Conservation (phyloP, 1,140 invertebrate genomes). For the Cydia strobilella region DNA sequence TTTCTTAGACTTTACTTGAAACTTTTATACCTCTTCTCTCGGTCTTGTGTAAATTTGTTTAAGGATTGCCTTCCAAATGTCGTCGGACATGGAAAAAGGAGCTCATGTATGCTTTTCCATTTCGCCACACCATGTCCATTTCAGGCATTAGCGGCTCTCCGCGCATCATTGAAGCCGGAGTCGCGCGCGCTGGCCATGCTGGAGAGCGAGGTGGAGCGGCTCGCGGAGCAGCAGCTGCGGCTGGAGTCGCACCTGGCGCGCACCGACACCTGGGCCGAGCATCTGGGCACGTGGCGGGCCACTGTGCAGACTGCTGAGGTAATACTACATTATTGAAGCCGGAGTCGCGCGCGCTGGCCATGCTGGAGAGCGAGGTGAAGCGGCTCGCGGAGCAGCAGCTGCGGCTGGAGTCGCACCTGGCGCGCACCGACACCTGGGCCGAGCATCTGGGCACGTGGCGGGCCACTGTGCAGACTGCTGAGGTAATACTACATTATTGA, state of each 20-base stretch:
- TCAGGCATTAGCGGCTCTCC: constrained; percentile 88
- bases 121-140: constrained; percentile 28
- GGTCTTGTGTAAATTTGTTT: no score
- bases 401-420: constrained; percentile 90
- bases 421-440: constrained; percentile 93
- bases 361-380: constrained; percentile 91
- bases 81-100: no score
- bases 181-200: constrained; percentile 88
- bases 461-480: constrained; percentile 89
- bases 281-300: constrained; percentile 92
- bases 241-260: constrained; percentile 91
- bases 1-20: no score
- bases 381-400: constrained; percentile 88
- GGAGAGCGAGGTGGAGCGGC: constrained; percentile 89
- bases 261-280: constrained; percentile 93
- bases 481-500: no score
- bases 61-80: no score
- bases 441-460: constrained; percentile 93
- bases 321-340: constrained; percentile 87
- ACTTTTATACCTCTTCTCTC: no score
- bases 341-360: constrained; percentile 86
- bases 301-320: constrained; percentile 91
- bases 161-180: constrained; percentile 87
- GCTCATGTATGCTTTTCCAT: no score
- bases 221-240: constrained; percentile 88